These are phyloP conservation scores for Anodontia alba DNA, from an alignment of 2,888 invertebrate genomes.

Conservation along the genomic window DNA sequence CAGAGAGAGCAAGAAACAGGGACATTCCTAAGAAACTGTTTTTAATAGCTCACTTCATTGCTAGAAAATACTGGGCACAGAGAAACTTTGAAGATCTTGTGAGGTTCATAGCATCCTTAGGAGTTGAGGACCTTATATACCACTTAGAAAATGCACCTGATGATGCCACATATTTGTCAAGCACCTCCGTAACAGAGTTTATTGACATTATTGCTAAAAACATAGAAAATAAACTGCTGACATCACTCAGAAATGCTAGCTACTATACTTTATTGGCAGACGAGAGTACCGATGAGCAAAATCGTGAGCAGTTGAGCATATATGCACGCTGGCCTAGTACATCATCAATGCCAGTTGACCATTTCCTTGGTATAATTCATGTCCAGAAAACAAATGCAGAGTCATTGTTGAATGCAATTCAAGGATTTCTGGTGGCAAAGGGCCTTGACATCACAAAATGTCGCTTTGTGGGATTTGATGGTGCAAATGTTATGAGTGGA, in stretches of 20 bases:
- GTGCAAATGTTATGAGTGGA: slow-evolving; percentile 26
- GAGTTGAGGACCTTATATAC: slow-evolving; percentile 36
- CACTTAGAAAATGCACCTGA: slow-evolving; percentile 32
- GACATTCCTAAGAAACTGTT: slow-evolving; percentile 41
- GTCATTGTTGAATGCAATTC: slow-evolving; percentile 9
- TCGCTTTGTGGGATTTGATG: slow-evolving; percentile 30
- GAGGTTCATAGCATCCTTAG: slow-evolving; percentile 34
- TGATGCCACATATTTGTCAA: slow-evolving; percentile 27
- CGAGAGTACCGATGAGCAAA: slow-evolving; percentile 34
- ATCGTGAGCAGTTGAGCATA: slow-evolving; percentile 13
- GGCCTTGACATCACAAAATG: neutral
- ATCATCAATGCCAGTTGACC: neutral
- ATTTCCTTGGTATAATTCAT: slow-evolving; percentile 17
- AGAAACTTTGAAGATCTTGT: slow-evolving; percentile 33
- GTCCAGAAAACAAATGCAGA: slow-evolving; percentile 18
- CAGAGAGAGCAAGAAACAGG: slow-evolving; percentile 24
- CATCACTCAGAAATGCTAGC: slow-evolving; percentile 4
- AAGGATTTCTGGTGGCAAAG: slow-evolving; percentile 4
- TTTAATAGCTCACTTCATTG: slow-evolving; percentile 22
- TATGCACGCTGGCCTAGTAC: slow-evolving; percentile 1
- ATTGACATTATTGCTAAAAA: slow-evolving; percentile 22
- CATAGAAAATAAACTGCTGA: slow-evolving; percentile 28
- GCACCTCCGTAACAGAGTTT: slow-evolving; percentile 27
- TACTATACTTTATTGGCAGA: slow-evolving; percentile 25
- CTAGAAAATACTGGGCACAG: slow-evolving; percentile 33